phyloP scores from a whole-genome alignment of 2,797 vertebrate genomes.

The Tenualosa thibaudeaui region DNA sequence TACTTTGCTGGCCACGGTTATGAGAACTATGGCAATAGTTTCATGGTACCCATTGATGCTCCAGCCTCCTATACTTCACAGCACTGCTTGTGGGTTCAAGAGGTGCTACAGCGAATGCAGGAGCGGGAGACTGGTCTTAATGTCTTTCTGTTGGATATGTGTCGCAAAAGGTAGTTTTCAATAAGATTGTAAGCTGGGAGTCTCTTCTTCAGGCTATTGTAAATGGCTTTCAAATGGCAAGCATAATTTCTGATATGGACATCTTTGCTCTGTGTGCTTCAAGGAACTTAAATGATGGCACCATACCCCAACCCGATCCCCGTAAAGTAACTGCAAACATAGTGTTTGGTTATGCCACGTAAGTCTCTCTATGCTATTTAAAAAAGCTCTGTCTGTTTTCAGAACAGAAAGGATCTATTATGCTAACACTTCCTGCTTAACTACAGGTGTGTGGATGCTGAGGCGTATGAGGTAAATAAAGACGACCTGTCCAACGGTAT shows the following conservation, averaged over 20 bases:
- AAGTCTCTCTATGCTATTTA: constrained; percentile 55
- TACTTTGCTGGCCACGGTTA: constrained; percentile 88
- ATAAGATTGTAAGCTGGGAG: neutral
- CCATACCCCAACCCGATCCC: constrained; percentile 75
- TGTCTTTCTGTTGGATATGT: constrained; percentile 88
- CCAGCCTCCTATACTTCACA: constrained; percentile 78
- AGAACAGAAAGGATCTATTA: neutral
- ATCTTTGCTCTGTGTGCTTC: constrained; percentile 35
- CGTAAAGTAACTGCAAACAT: constrained; percentile 86
- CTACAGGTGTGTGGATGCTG: constrained; percentile 79
- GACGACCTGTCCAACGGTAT: constrained; percentile 80
- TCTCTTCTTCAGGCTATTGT: neutral
- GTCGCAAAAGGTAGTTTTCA: constrained; percentile 79
- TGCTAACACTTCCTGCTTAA: neutral
- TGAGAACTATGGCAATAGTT: constrained; percentile 89
- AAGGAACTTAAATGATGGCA: constrained; percentile 81
- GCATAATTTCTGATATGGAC: neutral
- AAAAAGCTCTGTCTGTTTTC: neutral
- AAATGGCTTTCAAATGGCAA: neutral
- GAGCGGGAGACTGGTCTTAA: constrained; percentile 82
- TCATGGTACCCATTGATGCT: constrained; percentile 87
- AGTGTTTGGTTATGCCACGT: constrained; percentile 89
- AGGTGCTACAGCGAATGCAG: constrained; percentile 83
- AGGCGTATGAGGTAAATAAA: constrained; percentile 84
- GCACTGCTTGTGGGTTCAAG: constrained; percentile 84